Conservation (phyloP, 2,888 invertebrate species). For the Aphidoletes aphidimyza region DNA sequence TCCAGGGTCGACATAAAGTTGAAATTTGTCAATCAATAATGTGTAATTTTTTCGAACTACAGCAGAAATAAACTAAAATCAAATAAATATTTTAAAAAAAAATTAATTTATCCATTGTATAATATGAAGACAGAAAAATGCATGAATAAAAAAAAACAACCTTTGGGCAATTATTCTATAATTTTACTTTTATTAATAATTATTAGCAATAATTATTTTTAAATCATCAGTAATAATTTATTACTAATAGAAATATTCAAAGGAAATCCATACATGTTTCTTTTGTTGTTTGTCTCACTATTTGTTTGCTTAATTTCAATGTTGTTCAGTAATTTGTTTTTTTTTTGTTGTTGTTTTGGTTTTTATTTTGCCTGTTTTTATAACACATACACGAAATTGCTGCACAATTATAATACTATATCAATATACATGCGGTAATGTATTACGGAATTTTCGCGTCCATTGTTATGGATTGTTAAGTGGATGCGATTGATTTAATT, state of each 20-base stretch:
- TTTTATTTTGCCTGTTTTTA: background rate
- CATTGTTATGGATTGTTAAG: conserved; percentile 7
- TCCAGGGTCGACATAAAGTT: too few relatives aligned
- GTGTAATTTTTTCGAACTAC: too few relatives aligned
- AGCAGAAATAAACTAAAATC: too few relatives aligned
- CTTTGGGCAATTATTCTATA: conserved; percentile 17
- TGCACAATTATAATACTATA: conserved; percentile 30
- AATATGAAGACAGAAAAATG: background rate
- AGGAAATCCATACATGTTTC: background rate
- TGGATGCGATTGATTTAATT: background rate
- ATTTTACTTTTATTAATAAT: conserved; percentile 19
- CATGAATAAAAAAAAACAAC: background rate
- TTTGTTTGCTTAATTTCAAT: background rate
- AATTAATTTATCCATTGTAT: background rate
- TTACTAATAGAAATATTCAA: conserved; percentile 8
- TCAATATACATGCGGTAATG: conserved; percentile 29
- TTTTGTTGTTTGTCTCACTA: conserved; percentile 9
- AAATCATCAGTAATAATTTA: conserved; percentile 33
- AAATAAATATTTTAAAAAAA: background rate
- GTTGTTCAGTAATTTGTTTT: background rate
- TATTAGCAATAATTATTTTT: conserved; percentile 27
- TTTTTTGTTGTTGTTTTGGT: background rate
- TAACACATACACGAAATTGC: conserved; percentile 32
- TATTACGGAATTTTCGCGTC: background rate
- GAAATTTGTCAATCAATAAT: too few relatives aligned